These are phyloP conservation scores for Sylvilagus bachmani DNA, from an alignment of 2,113 vertebrate genomes.

Conservation along the genomic window DNA sequence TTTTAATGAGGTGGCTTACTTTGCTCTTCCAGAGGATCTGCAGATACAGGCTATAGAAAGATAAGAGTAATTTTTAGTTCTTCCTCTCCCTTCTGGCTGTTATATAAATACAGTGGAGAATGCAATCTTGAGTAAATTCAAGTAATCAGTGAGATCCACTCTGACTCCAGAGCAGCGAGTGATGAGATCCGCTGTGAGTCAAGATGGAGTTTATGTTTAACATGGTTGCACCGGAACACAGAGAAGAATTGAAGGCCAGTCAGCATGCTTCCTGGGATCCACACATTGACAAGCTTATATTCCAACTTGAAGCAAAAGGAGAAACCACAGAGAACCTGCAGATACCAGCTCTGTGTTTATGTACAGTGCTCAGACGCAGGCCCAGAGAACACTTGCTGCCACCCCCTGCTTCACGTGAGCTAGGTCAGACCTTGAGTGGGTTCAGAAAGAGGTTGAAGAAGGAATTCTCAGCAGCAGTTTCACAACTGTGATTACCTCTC, in stretches of 20 bases:
- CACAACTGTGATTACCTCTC: background rate
- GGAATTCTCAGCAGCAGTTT: background rate
- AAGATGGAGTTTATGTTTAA: background rate
- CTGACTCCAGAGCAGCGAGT: background rate
- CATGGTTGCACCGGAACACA: background rate
- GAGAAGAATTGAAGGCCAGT: background rate
- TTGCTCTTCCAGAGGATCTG: background rate
- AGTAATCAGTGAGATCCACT: background rate
- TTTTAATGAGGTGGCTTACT: background rate
- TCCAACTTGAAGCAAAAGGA: background rate
- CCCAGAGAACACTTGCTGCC: background rate
- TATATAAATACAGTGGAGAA: background rate
- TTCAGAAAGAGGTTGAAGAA: background rate
- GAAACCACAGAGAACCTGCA: background rate
- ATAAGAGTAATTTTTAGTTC: background rate
- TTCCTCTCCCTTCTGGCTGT: background rate
- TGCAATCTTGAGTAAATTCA: background rate
- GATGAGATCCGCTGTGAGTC: too few species aligned
- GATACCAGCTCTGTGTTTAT: background rate
- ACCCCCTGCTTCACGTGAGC: background rate
- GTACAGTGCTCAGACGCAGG: background rate
- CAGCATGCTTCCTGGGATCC: background rate
- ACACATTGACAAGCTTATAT: background rate
- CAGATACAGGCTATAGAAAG: background rate
- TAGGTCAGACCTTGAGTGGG: background rate